Evolutionary conservation across 2,797 vertebrate genomes (phyloP).

Genomic region (Pipistrellus kuhlii): DNA sequence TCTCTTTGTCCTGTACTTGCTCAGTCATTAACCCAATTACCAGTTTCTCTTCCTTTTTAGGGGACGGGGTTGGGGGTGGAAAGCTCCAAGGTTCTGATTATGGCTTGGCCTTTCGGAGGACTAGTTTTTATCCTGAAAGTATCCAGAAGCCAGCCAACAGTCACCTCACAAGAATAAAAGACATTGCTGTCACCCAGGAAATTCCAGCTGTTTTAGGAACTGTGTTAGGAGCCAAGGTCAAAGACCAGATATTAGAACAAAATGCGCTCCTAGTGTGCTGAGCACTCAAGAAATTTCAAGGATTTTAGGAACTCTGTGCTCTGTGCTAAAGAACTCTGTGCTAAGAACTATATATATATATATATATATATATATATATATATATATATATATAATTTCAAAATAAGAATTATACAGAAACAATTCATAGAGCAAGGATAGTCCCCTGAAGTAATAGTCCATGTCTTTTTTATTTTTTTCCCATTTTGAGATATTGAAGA

Average conservation of each 20-base stretch:
- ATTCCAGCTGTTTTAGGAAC: not conserved
- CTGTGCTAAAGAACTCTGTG: not conserved
- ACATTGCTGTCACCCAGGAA: not conserved
- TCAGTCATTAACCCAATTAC: not conserved
- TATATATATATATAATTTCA: not conserved
- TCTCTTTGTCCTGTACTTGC: not conserved
- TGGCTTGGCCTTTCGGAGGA: not conserved
- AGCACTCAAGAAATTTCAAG: not conserved
- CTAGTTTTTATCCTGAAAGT: not conserved
- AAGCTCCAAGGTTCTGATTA: not conserved
- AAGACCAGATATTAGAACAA: not conserved
- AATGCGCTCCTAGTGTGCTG: not conserved
- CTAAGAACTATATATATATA: not conserved
- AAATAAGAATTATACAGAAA: not conserved
- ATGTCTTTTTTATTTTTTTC: not conserved
- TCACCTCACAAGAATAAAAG: not conserved
- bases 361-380: too few species aligned
- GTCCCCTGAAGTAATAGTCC: not conserved
- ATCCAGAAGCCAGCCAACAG: not conserved
- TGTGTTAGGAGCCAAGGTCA: not conserved
- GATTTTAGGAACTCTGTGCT: not conserved
- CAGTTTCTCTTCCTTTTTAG: not conserved
- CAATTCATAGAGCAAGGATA: not conserved
- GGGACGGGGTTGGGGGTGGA: fast-evolving
- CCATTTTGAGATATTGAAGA: not conserved